Percentiles rank a stretch among this genome's conserved stretches.
phyloP scores from a whole-genome alignment of 30 jellyfish, hydroid and myxozoan genomes.

The Chrysaora quinquecirrha region DNA sequence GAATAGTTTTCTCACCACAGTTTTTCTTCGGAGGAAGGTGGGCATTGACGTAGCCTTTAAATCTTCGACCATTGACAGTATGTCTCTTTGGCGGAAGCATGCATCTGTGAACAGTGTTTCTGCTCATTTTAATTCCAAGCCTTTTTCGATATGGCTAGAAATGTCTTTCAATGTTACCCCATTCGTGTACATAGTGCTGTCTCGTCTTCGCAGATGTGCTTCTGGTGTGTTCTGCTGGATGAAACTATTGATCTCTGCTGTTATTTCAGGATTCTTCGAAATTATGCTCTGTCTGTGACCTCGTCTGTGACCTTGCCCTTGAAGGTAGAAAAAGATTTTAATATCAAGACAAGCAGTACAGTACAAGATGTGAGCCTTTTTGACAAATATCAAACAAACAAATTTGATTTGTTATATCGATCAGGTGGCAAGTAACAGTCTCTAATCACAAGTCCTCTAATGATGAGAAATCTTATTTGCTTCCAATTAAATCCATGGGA shows the following conservation, averaged over 20 bases:
- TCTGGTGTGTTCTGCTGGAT: conserved; percentile 23
- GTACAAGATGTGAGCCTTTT: no score
- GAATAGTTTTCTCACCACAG: conserved; percentile 1
- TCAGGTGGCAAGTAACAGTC: no score
- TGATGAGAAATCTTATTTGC: no score
- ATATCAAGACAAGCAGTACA: no score
- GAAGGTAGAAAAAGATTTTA: no score
- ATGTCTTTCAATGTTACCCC: conserved; percentile 22
- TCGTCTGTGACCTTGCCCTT: no score
- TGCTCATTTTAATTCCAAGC: conserved; percentile 15
- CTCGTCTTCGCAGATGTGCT: conserved; percentile 30
- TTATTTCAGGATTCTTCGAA: conserved; percentile 26
- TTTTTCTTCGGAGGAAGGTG: conserved; percentile 11
- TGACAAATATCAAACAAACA: no score
- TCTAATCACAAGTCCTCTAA: no score
- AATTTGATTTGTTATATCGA: no score
- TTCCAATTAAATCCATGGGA: no score
- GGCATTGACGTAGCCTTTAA: conserved; percentile 3
- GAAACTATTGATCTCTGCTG: background rate
- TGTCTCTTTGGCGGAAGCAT: conserved; percentile 19
- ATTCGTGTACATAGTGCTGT: conserved; percentile 11
- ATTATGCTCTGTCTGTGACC: no score
- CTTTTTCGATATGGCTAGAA: background rate
- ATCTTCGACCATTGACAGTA: background rate
- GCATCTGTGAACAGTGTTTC: background rate